These are phyloP conservation scores for Crenichthys baileyi DNA, from an alignment of 2,797 vertebrate species.

Conservation along the genomic window DNA sequence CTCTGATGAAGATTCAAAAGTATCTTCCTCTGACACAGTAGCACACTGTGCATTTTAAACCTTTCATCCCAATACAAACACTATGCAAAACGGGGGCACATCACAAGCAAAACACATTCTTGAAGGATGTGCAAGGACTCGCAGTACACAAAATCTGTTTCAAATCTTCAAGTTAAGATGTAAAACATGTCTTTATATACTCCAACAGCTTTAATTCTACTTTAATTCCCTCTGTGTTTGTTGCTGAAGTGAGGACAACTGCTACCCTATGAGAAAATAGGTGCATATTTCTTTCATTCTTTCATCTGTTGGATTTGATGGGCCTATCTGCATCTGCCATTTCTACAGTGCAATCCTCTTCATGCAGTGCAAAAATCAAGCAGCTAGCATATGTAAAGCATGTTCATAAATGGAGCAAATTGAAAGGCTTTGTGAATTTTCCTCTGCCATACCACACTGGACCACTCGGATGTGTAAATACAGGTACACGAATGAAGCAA, in stretches of 20 bases:
- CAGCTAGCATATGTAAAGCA: not conserved
- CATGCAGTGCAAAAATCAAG: not conserved
- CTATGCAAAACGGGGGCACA: no score
- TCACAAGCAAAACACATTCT: no score
- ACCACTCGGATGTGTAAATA: conserved; percentile 42
- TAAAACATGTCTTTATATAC: no score
- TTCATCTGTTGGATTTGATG: not conserved
- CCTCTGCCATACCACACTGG: not conserved
- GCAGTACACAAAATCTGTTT: no score
- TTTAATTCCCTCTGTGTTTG: not conserved
- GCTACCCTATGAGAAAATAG: not conserved
- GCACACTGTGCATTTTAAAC: no score
- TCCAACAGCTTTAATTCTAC: not conserved
- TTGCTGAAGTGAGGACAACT: not conserved
- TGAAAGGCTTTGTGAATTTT: not conserved
- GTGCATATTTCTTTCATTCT: not conserved
- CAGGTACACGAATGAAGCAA: conserved; percentile 57
- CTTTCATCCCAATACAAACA: no score
- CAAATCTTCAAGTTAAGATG: no score
- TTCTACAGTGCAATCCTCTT: not conserved
- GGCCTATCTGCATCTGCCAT: not conserved
- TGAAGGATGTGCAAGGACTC: no score
- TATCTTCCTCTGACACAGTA: no score
- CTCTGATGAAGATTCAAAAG: no score
- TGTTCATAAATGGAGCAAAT: not conserved